Evolutionary conservation across 2,888 invertebrate species (phyloP).

Genomic region (Matsumyia berberina): DNA sequence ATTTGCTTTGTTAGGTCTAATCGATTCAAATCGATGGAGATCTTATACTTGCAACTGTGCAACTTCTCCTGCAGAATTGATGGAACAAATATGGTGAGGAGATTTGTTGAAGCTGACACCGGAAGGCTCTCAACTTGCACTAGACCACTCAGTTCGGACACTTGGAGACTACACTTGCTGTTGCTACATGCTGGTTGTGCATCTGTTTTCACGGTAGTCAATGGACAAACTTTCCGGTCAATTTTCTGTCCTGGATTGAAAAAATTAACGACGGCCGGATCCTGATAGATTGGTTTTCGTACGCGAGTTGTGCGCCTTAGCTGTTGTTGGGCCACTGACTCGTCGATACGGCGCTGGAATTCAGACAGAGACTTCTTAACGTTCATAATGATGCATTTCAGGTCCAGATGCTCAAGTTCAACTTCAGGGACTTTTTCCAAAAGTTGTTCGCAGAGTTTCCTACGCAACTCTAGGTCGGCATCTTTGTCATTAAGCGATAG

Average conservation of each 20-base stretch:
- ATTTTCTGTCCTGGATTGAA: slow-evolving; percentile 3
- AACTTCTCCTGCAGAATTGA: slow-evolving; percentile 63
- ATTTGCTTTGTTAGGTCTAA: slow-evolving; percentile 59
- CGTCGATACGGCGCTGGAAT: slow-evolving; percentile 60
- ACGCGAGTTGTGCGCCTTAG: slow-evolving; percentile 50
- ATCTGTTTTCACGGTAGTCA: background rate
- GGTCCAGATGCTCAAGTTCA: slow-evolving; percentile 44
- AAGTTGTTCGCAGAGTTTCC: slow-evolving; percentile 50
- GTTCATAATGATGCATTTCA: slow-evolving; percentile 58
- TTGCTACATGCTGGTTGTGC: background rate
- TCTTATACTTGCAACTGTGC: slow-evolving; percentile 65
- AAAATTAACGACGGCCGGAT: slow-evolving; percentile 29
- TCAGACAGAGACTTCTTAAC: slow-evolving; percentile 58
- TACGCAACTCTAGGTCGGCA: slow-evolving; percentile 17
- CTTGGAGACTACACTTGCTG: slow-evolving; percentile 34
- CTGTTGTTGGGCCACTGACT: slow-evolving; percentile 60
- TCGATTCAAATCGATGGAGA: slow-evolving; percentile 63
- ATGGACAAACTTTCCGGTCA: background rate
- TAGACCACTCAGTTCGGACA: slow-evolving; percentile 38
- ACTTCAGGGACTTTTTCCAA: slow-evolving; percentile 38
- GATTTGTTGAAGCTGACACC: slow-evolving; percentile 54
- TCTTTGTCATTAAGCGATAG: slow-evolving; percentile 11
- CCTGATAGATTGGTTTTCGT: slow-evolving; percentile 39
- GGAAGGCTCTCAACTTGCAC: slow-evolving; percentile 67
- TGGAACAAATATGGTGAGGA: slow-evolving; percentile 64